Evolutionary conservation across 2,797 vertebrate genomes (phyloP).

Genomic region (Sebastolobus altivelis): DNA sequence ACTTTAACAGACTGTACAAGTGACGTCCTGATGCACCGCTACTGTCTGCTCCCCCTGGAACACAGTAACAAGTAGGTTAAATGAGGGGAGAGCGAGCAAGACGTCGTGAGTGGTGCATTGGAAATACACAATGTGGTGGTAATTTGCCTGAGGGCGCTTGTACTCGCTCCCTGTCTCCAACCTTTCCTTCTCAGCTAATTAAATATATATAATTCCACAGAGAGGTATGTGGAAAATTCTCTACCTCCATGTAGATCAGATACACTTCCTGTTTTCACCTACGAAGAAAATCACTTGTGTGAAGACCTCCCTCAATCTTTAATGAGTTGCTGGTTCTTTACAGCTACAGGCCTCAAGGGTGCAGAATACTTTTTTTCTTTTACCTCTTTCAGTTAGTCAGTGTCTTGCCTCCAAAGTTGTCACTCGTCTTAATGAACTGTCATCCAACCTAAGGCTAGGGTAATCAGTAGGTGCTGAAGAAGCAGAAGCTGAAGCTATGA

Average conservation of each 20-base stretch:
- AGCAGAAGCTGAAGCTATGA: constrained; percentile 3
- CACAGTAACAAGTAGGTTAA: constrained; percentile 45
- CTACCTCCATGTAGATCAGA: background rate
- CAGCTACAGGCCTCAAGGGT: constrained; percentile 2
- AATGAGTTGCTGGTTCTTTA: constrained; percentile 14
- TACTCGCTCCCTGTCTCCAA: background rate
- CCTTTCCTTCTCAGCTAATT: constrained; percentile 21
- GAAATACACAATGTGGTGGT: constrained; percentile 21
- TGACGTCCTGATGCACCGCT: constrained; percentile 8
- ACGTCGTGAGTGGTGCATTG: background rate
- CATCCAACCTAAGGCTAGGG: constrained; percentile 2
- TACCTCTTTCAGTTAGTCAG: background rate
- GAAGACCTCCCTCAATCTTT: background rate
- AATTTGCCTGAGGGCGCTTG: constrained; percentile 12
- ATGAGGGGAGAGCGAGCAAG: constrained; percentile 24
- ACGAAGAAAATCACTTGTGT: background rate
- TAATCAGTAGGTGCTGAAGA: constrained; percentile 2
- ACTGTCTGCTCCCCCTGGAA: constrained; percentile 17
- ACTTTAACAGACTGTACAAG: constrained; percentile 27
- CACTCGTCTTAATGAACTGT: constrained; percentile 35
- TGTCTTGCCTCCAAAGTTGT: constrained; percentile 12
- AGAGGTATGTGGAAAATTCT: background rate
- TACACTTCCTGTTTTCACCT: constrained; percentile 7
- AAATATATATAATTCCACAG: constrained; percentile 24
- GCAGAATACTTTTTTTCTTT: too few species aligned